Evolutionary conservation across 2,113 vertebrate genomes (phyloP).

Genomic region (Pimephales promelas): DNA sequence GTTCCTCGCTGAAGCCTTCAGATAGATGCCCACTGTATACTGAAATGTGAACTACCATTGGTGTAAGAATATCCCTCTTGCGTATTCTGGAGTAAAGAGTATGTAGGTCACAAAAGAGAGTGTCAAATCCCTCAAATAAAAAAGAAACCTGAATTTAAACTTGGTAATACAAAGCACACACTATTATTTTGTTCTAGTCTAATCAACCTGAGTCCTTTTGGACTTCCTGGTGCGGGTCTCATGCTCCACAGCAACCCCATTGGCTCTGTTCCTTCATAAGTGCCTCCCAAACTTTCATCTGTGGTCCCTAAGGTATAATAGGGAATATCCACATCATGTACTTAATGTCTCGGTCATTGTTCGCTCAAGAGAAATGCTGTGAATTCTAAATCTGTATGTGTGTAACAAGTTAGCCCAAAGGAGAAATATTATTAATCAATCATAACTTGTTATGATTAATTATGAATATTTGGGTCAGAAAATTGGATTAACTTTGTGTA

Average conservation of each 20-base stretch:
- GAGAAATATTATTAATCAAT: too few relatives aligned
- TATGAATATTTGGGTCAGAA: too few relatives aligned
- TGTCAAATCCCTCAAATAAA: constrained; percentile 64
- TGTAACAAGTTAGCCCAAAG: too few relatives aligned
- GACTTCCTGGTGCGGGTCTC: constrained; percentile 61
- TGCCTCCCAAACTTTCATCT: constrained; percentile 69
- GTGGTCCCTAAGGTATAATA: constrained; percentile 59
- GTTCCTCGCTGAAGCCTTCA: background rate
- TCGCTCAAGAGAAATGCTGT: background rate
- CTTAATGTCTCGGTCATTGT: background rate
- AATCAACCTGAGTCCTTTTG: constrained; percentile 68
- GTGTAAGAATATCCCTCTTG: constrained; percentile 66
- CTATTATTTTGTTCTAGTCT: background rate
- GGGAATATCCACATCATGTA: background rate
- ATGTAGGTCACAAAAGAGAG: constrained; percentile 63
- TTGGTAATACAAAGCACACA: background rate
- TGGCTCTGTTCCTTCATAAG: constrained; percentile 72
- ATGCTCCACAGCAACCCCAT: constrained; percentile 76
- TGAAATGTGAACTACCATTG: constrained; percentile 68
- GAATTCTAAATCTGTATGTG: too few relatives aligned
- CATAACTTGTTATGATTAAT: too few relatives aligned
- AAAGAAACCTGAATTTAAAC: background rate
- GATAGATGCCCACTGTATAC: constrained; percentile 52
- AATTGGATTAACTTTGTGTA: too few relatives aligned
- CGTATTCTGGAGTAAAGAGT: constrained; percentile 64